phyloP scores from a whole-genome alignment of 2,888 invertebrate species.

The Nasonovia ribisnigri region DNA sequence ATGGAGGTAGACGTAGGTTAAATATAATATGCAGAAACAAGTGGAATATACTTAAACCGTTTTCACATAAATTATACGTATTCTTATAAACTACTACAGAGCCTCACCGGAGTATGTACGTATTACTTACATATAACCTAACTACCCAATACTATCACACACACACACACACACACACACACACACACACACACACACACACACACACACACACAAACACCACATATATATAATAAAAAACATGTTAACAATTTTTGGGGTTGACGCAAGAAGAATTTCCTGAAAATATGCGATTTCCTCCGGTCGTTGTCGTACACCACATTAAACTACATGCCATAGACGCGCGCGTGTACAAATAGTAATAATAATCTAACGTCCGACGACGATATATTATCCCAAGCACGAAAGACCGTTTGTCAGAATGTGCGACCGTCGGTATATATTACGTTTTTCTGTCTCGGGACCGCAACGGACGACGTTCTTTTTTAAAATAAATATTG shows the following conservation, averaged over 20 bases:
- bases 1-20: neutral
- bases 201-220: neutral
- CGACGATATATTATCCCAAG: conserved; percentile 55
- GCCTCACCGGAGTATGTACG: neutral
- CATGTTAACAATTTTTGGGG: conserved; percentile 8
- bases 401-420: conserved; percentile 60
- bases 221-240: neutral
- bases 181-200: neutral
- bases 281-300: conserved; percentile 51
- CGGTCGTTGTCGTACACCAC: conserved; percentile 7
- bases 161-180: neutral
- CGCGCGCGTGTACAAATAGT: conserved; percentile 37
- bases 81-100: neutral
- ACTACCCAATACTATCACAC: neutral
- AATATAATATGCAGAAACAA: neutral
- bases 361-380: conserved; percentile 62
- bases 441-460: conserved; percentile 61
- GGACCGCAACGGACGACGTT: conserved; percentile 48
- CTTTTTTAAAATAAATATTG: conserved; percentile 61
- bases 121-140: neutral
- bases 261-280: conserved; percentile 30
- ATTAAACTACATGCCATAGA: neutral
- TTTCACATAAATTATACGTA: neutral
- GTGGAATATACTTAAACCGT: neutral
- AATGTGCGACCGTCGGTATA: conserved; percentile 56